Evolutionary conservation across 2,113 vertebrate genomes (phyloP), one percentile per base, ranked within the genome.

Genomic region (Channa argus): DNA sequence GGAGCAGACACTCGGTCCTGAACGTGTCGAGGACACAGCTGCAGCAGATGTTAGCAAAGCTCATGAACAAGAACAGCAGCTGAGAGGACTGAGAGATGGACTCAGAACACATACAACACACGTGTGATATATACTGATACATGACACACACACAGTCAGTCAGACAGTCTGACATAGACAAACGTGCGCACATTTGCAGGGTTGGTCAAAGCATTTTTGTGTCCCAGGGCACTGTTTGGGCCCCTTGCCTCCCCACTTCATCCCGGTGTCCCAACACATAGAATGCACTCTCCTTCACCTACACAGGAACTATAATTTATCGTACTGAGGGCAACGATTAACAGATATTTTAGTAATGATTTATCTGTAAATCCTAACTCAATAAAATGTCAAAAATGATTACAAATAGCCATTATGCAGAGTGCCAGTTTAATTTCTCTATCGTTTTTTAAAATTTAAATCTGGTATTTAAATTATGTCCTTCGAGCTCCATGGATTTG

Each of bases 21-120:
- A 96, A 96, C 88, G 94, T 94, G 92, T 97, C 97, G 73, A 94
- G 97, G 85, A 95, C 96, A 67, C 98, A 99, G 94, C 95, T 99
- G 84, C 98, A 99, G 93, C 97, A 98, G 93, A 96, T 99, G 95
- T 95, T 98, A 94, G 96, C 97, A 71, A 97, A 97, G 86, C 96
- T 99, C 79, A 97, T 97, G 93, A 97, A 96, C 95, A 99, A 98
- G 93, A 93, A 96, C 95, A 95, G 94, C 96, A 96, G 94, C 93
- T 90, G 92, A 91, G 73, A 66, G 54, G 61, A 74, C 78, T 63
- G 63, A 80, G 76, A 66, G 71, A 61, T n/a, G 38, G 67, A 64
- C 74, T 55, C 67, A 38, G n/a, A 62, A 11, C 6, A 52, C 61
- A 55, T 44, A 70, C 47, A 64, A 46, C 44, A 58, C 6, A 63